Evolutionary conservation across 2,888 invertebrate genomes (phyloP), one percentile per base, ranked within the genome.

Genomic region (Pyrochroa serraticornis): DNA sequence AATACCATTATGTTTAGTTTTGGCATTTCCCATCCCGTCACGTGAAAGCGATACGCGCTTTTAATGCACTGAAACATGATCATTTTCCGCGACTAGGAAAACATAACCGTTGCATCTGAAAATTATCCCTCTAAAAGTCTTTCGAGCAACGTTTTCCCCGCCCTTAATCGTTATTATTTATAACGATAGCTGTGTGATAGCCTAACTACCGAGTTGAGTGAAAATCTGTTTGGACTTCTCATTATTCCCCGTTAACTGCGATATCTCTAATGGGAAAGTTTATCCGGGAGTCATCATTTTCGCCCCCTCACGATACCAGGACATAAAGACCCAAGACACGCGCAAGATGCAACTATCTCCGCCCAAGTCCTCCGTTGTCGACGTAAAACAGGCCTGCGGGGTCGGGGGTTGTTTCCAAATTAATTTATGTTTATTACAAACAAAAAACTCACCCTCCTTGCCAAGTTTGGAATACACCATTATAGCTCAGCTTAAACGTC

Each of bases 371-470:
- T 56, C 33, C 39, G 22, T 58, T 52, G 59, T 45, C 63, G 64
- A 66, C 64, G 62, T 68, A 69, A 65, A 69, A 63, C 66, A 62
- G 58, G 65, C 67, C 69, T 58, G 63, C 60, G 65, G 61, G 56
- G 68, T 66, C 67, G 55, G 57, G 64, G 69, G 68, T 64, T 65
- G 65, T 60, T 64, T 66, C 63, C 64, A 71, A 74, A 75, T 75
- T 74, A 75, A 74, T 75, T 74, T 74, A 75, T 74, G 74, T 74
- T 75, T 73, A 75, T 74, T 73, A 66, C 71, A 71, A 72, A 74
- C 73, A 72, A 73, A 74, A 73, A 74, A 73, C 64, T 62, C 58
- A 62, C 68, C 68, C 67, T 64, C 65, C 65, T 62, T 59, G 62
- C 66, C 66, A 67, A 69, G 60, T 71, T 69, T 63, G 62, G 61